These are phyloP conservation scores for Danio tinwini DNA, from an alignment of 2,797 vertebrate genomes.

Conservation along the genomic window DNA sequence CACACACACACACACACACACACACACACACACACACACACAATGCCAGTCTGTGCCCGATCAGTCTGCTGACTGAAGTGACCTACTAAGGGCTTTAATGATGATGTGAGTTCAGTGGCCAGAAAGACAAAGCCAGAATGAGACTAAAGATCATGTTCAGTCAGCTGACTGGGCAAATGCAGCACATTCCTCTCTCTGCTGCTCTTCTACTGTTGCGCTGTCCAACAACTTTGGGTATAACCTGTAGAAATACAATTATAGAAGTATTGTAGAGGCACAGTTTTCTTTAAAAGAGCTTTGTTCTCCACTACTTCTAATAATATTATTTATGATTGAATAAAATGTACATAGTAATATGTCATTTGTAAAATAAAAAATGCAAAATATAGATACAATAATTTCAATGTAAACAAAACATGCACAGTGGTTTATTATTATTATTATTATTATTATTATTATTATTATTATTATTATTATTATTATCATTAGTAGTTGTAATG, in stretches of 20 bases:
- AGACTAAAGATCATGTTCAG: slow-evolving; percentile 24
- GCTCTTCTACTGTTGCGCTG: background rate
- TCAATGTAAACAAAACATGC: too few species aligned
- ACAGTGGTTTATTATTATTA: too few species aligned
- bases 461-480: too few species aligned
- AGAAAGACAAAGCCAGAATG: slow-evolving; percentile 24
- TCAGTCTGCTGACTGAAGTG: slow-evolving; percentile 18
- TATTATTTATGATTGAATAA: too few species aligned
- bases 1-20: background rate
- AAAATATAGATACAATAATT: too few species aligned
- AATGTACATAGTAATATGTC: too few species aligned
- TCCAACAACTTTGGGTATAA: background rate
- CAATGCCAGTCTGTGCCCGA: slow-evolving; percentile 17
- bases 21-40: too few species aligned
- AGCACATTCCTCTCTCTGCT: slow-evolving; percentile 1
- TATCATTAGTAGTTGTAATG: too few species aligned
- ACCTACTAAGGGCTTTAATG: slow-evolving; percentile 22
- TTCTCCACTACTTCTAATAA: background rate
- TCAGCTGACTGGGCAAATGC: slow-evolving; percentile 26
- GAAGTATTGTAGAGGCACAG: background rate
- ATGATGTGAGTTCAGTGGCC: slow-evolving; percentile 21
- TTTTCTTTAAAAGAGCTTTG: too few species aligned
- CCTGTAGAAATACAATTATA: background rate
- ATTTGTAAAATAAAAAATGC: too few species aligned
- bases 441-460: too few species aligned